phyloP scores from a whole-genome alignment of 2,797 vertebrate species.

The Enteromius paludinosus region DNA sequence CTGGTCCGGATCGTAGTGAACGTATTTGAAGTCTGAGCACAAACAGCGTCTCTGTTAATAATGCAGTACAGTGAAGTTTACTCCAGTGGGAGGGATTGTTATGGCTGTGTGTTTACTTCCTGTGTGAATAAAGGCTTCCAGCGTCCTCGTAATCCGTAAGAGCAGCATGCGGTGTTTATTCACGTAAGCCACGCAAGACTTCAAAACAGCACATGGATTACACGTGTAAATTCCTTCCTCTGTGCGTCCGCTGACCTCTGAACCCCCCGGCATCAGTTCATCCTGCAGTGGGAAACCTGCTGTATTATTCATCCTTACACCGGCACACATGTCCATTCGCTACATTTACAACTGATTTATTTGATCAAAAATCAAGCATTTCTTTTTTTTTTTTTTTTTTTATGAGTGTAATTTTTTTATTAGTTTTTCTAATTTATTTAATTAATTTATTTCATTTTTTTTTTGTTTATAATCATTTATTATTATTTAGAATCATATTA shows the following conservation, averaged over 20 bases:
- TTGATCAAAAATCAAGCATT: neutral
- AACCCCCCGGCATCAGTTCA: neutral
- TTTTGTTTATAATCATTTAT: no score
- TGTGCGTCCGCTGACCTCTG: neutral
- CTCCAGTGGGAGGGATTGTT: neutral
- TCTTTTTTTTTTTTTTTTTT: no score
- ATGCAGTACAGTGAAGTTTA: neutral
- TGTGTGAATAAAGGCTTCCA: constrained; percentile 1
- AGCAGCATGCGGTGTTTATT: neutral
- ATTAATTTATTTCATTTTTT: no score
- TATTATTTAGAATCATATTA: neutral
- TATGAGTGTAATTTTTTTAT: neutral
- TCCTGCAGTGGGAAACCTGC: neutral
- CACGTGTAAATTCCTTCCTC: constrained; percentile 30
- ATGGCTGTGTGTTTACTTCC: neutral
- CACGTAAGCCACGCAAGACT: constrained; percentile 28
- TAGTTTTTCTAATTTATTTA: neutral
- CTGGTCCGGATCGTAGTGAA: neutral
- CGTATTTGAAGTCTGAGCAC: neutral
- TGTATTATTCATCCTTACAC: neutral
- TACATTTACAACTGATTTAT: neutral
- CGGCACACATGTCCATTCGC: neutral
- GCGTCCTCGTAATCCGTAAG: neutral
- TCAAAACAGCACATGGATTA: constrained; percentile 32
- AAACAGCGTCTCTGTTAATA: neutral